Conservation (phyloP, 1,140 invertebrate genomes). For the Sycophila sp. region DNA sequence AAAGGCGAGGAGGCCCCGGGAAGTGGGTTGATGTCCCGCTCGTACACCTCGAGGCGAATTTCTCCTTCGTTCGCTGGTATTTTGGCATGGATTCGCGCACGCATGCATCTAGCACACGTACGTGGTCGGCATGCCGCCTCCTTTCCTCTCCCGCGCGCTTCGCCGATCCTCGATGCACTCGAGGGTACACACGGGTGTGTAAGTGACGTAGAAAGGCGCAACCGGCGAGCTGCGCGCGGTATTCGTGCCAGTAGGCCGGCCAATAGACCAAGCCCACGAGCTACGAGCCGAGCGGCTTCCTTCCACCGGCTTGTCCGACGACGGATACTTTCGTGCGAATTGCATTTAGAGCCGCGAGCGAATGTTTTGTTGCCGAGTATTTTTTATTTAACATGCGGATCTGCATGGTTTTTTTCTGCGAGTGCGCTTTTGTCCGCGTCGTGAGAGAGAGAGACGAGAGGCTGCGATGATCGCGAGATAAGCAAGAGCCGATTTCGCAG, state of each 20-base stretch:
- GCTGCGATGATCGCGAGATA: no score
- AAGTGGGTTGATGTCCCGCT: not conserved
- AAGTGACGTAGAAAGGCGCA: slow-evolving; percentile 54
- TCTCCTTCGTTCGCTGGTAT: not conserved
- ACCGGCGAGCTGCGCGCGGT: slow-evolving; percentile 36
- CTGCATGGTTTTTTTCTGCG: no score
- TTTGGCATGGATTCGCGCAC: not conserved
- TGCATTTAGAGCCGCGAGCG: no score
- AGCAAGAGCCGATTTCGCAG: not conserved
- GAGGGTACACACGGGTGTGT: no score
- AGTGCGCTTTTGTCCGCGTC: not conserved
- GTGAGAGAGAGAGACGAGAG: not conserved
- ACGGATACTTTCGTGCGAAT: not conserved
- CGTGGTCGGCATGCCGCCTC: not conserved
- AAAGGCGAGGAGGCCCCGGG: no score
- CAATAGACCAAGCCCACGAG: slow-evolving; percentile 61
- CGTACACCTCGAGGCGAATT: no score
- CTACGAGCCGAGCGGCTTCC: slow-evolving; percentile 10
- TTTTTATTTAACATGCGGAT: no score
- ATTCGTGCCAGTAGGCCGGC: slow-evolving; percentile 61
- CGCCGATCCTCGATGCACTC: not conserved
- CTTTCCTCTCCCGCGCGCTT: not conserved
- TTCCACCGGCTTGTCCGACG: no score
- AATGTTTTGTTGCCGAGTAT: no score
- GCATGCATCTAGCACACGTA: not conserved